These are phyloP conservation scores for Porites divaricata DNA, from an alignment of 92 coral and sea anemone genomes.

Conservation along the genomic window DNA sequence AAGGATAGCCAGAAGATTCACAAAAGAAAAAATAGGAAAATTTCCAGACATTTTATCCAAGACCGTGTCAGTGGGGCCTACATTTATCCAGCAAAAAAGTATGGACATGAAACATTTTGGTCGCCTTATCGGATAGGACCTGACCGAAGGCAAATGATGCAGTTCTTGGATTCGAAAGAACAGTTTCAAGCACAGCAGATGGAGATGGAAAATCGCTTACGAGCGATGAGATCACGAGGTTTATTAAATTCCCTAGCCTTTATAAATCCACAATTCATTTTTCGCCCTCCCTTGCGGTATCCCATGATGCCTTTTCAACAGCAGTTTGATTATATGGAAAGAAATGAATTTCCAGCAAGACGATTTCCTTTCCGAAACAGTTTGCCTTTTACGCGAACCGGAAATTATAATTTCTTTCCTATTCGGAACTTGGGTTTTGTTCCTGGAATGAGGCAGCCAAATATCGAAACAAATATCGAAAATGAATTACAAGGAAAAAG, in stretches of 20 bases:
- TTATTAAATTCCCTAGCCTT: constrained; percentile 3
- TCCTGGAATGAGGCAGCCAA: not conserved
- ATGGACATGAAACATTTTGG: not conserved
- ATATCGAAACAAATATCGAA: not conserved
- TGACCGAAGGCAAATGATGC: not conserved
- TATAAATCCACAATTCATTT: not conserved
- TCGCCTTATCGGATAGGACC: not conserved
- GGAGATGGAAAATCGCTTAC: constrained; percentile 12
- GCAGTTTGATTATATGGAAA: constrained; percentile 5
- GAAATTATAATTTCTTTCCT: not conserved
- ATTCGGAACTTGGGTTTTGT: constrained; percentile 1
- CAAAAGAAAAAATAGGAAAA: not conserved
- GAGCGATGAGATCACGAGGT: constrained; percentile 11
- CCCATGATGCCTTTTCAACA: not conserved
- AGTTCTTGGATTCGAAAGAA: not conserved
- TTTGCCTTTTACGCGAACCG: not conserved
- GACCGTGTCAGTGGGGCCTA: not conserved
- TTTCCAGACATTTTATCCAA: not conserved
- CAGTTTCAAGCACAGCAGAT: constrained; percentile 11
- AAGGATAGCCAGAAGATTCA: not conserved
- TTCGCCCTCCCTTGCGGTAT: constrained; percentile 5
- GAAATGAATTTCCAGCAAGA: not conserved
- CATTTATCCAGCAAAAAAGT: not conserved
- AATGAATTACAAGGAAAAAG: not conserved
- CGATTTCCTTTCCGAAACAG: not conserved